A percentile compares a stretch with the other conserved stretches of the same genome.
These are phyloP conservation scores for Cyclophora albipunctata DNA, from an alignment of 2,888 invertebrate species.

Conservation along the genomic window DNA sequence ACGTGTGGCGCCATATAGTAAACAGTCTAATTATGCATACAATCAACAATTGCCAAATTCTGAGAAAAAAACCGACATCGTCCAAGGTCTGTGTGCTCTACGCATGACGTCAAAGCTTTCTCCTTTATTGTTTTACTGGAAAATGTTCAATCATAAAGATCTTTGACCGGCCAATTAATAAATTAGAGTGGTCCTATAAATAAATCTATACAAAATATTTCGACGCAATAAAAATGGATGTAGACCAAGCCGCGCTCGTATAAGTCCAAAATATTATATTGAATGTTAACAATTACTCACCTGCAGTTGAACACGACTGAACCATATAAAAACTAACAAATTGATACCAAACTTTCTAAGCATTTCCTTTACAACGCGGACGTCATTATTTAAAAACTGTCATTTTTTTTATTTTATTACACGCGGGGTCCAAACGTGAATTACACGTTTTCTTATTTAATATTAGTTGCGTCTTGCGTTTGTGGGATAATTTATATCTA, in stretches of 20 bases:
- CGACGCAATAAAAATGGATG: too few species aligned
- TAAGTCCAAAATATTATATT: constrained; percentile 7
- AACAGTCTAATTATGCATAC: constrained; percentile 64
- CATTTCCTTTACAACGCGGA: constrained; percentile 65
- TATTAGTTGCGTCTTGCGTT: constrained; percentile 70
- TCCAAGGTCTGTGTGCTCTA: constrained; percentile 11
- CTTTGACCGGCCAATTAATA: too few species aligned
- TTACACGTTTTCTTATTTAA: constrained; percentile 74
- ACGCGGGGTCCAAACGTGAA: constrained; percentile 57
- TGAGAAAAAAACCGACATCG: constrained; percentile 28
- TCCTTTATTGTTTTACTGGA: background rate
- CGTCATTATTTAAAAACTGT: constrained; percentile 73
- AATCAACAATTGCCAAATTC: constrained; percentile 57
- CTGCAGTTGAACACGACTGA: constrained; percentile 41
- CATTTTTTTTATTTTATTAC: constrained; percentile 40
- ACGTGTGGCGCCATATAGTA: constrained; percentile 60
- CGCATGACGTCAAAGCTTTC: background rate
- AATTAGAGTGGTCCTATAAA: too few species aligned
- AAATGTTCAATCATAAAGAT: too few species aligned
- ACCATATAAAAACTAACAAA: constrained; percentile 45
- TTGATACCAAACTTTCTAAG: constrained; percentile 60
- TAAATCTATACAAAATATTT: too few species aligned
- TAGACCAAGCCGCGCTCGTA: too few species aligned
- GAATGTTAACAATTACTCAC: constrained; percentile 36
- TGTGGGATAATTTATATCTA: constrained; percentile 71